These are phyloP conservation scores for Petrocephalus zakoni DNA, from an alignment of 2,113 vertebrate genomes.

Conservation along the genomic window DNA sequence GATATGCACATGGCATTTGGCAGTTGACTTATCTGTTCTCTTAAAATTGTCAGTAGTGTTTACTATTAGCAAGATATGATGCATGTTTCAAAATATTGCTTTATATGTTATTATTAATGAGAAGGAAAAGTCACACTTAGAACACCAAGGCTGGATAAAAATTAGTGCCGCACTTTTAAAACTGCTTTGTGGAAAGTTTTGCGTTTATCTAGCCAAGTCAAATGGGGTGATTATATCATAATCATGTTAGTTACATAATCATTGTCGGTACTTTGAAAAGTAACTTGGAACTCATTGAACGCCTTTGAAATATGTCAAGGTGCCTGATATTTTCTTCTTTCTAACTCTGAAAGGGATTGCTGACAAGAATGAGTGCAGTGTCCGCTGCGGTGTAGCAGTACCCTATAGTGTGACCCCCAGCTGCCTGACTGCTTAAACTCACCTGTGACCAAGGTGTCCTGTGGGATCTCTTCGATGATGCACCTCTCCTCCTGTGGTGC, in stretches of 20 bases:
- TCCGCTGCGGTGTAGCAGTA: not conserved
- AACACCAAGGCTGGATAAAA: not conserved
- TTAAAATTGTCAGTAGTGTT: not conserved
- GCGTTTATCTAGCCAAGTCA: not conserved
- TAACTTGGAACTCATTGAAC: not conserved
- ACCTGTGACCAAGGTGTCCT: slow-evolving; percentile 74
- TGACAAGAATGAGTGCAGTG: not conserved
- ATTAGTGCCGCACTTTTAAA: not conserved
- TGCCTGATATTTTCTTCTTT: not conserved
- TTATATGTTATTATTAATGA: not conserved
- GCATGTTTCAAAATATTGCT: not conserved
- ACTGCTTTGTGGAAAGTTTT: not conserved
- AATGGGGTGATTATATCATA: not conserved
- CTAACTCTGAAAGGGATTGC: not conserved
- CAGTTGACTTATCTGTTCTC: not conserved
- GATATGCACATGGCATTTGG: not conserved
- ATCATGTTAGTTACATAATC: not conserved
- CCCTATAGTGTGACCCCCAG: not conserved
- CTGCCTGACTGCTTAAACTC: slow-evolving; percentile 36
- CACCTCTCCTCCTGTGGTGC: slow-evolving; percentile 82
- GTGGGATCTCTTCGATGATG: slow-evolving; percentile 81
- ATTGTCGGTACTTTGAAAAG: not conserved
- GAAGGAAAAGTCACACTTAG: not conserved
- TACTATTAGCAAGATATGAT: not conserved
- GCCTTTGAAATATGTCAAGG: not conserved